Conservation (phyloP, 2,113 vertebrate genomes). For the Chaetura pelagica region DNA sequence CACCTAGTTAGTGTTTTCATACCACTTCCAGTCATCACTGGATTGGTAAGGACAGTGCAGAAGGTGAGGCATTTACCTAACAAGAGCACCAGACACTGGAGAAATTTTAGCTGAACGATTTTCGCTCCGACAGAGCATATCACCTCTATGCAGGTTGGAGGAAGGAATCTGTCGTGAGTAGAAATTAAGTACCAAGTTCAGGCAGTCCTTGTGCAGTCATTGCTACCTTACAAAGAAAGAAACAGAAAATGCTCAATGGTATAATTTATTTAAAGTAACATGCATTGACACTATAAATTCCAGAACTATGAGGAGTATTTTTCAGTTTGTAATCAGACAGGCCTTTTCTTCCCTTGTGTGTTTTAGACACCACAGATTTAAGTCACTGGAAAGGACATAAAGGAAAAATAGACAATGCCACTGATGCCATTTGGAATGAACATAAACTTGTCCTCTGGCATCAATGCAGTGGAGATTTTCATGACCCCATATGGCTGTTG, state of each 20-base stretch:
- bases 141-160: not conserved
- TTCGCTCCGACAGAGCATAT: slow-evolving; percentile 22
- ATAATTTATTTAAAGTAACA: slow-evolving; percentile 5
- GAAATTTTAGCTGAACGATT: slow-evolving; percentile 6
- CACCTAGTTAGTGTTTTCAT: not conserved
- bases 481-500: slow-evolving; percentile 64
- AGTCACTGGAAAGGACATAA: not conserved
- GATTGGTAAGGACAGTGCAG: not conserved
- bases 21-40: not conserved
- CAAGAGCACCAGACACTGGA: not conserved
- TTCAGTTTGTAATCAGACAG: not conserved
- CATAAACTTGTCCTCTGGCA: slow-evolving; percentile 65
- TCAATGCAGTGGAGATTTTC: slow-evolving; percentile 50
- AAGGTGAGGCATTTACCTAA: slow-evolving; percentile 27
- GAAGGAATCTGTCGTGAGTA: not conserved
- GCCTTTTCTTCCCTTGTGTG: not conserved
- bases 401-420: slow-evolving; percentile 40
- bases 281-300: not conserved
- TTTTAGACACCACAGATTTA: slow-evolving; percentile 5
- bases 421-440: slow-evolving; percentile 63
- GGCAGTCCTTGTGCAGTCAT: not conserved
- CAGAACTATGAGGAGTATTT: not conserved
- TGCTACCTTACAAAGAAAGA: not conserved
- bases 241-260: not conserved
- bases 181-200: not conserved